Conservation (phyloP, 2,113 vertebrate species). For the Elephantulus edwardii region DNA sequence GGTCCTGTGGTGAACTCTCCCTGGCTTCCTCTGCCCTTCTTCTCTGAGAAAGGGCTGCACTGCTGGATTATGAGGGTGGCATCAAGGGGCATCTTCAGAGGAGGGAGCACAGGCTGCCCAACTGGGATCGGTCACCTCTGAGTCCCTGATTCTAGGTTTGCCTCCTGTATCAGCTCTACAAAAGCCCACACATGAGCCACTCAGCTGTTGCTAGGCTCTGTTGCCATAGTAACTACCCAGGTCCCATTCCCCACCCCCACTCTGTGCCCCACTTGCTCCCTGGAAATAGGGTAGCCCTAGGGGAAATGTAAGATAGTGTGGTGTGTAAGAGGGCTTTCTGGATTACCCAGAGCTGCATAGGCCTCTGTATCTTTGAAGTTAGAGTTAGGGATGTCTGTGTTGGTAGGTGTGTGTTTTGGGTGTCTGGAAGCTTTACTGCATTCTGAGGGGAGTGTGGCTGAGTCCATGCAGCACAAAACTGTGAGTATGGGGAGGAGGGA, state of each 20-base stretch:
- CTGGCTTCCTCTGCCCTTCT: constrained; percentile 39
- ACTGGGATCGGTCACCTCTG: constrained; percentile 61
- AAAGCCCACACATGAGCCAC: constrained; percentile 63
- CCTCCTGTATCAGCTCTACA: constrained; percentile 34
- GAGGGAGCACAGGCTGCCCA: constrained; percentile 40
- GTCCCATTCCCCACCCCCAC: constrained; percentile 37
- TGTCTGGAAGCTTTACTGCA: neutral
- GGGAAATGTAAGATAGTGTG: neutral
- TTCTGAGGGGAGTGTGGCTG: neutral
- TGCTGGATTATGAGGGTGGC: neutral
- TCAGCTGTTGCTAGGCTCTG: constrained; percentile 68
- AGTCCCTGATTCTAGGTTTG: constrained; percentile 54
- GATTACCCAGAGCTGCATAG: neutral
- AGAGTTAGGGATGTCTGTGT: neutral
- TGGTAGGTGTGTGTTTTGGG: neutral
- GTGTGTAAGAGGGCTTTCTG: neutral
- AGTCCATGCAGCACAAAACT: neutral
- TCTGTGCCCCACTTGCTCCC: constrained; percentile 57
- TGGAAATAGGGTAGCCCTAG: constrained; percentile 51
- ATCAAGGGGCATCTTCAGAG: constrained; percentile 48
- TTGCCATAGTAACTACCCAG: constrained; percentile 63
- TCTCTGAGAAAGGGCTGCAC: neutral
- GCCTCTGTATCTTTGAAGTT: neutral
- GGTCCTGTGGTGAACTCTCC: constrained; percentile 44
- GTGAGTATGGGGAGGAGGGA: neutral